Percentiles rank a stretch among this genome's conserved stretches.
These are phyloP conservation scores for Paracentrotus lividus DNA, from an alignment of 53 echinoderm and acorn worm species.

Conservation along the genomic window DNA sequence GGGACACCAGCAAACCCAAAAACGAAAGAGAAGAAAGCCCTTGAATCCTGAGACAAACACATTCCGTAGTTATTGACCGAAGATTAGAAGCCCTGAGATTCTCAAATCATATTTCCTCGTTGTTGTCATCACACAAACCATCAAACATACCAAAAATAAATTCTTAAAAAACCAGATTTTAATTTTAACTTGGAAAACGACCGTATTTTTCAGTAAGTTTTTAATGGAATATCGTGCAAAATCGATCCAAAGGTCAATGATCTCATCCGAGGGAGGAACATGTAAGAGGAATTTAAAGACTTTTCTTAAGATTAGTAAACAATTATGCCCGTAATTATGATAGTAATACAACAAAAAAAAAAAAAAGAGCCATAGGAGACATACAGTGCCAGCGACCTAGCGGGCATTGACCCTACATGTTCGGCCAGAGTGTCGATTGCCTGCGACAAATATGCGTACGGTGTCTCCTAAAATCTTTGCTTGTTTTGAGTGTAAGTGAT, in stretches of 20 bases:
- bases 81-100: neutral
- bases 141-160: neutral
- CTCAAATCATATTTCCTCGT: neutral
- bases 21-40: neutral
- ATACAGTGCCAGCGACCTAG: conserved; percentile 26
- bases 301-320: too few relatives aligned
- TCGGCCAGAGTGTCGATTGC: neutral
- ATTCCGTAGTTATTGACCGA: conserved; percentile 37
- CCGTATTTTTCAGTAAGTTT: too few relatives aligned
- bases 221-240: too few relatives aligned
- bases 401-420: conserved; percentile 36
- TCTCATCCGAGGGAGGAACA: too few relatives aligned
- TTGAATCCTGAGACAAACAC: neutral
- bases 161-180: conserved; percentile 13
- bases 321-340: too few relatives aligned
- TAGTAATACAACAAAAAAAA: too few relatives aligned
- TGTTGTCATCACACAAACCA: neutral
- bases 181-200: too few relatives aligned
- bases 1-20: neutral
- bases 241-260: too few relatives aligned
- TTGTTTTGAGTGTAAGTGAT: conserved; percentile 27
- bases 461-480: conserved; percentile 7
- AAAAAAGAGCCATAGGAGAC: too few relatives aligned
- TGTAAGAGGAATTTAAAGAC: too few relatives aligned
- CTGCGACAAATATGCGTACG: neutral